A percentile compares a stretch with the other conserved stretches of the same genome.
phyloP scores from a whole-genome alignment of 2,113 vertebrate genomes.

The Percopsis transmontana region DNA sequence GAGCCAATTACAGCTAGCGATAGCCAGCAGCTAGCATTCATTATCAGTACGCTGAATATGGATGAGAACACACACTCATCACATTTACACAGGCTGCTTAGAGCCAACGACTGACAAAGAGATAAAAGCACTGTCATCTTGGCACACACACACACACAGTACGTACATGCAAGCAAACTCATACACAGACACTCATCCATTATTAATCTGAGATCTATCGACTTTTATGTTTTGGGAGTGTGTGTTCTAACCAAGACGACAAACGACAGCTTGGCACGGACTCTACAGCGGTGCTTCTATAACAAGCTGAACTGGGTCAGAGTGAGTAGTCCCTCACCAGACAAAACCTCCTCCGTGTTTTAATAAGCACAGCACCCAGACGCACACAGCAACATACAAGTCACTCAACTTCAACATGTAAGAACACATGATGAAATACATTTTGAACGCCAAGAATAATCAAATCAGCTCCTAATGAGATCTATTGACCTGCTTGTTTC shows the following conservation, averaged over 20 bases:
- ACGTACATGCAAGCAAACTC: background rate
- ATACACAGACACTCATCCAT: background rate
- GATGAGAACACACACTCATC: constrained; percentile 49
- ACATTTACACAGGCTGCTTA: constrained; percentile 47
- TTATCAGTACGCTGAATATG: constrained; percentile 54
- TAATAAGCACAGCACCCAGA: too few relatives aligned
- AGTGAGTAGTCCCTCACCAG: too few relatives aligned
- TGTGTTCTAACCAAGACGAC: too few relatives aligned
- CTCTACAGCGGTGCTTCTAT: background rate
- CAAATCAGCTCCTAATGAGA: background rate
- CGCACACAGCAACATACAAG: background rate
- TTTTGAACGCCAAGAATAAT: background rate
- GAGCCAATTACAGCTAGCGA: constrained; percentile 52
- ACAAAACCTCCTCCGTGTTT: too few relatives aligned
- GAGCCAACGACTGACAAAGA: background rate
- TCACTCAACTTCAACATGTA: background rate
- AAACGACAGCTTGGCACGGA: background rate
- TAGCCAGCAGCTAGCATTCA: constrained; percentile 40
- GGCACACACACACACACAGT: background rate
- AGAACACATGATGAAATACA: background rate
- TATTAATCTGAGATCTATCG: background rate
- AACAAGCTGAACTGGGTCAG: too few relatives aligned
- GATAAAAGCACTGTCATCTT: background rate
- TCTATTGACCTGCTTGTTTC: background rate
- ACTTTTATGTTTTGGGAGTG: background rate